Evolutionary conservation across 2,888 invertebrate species (phyloP).

Genomic region (Drosophila lutescens): DNA sequence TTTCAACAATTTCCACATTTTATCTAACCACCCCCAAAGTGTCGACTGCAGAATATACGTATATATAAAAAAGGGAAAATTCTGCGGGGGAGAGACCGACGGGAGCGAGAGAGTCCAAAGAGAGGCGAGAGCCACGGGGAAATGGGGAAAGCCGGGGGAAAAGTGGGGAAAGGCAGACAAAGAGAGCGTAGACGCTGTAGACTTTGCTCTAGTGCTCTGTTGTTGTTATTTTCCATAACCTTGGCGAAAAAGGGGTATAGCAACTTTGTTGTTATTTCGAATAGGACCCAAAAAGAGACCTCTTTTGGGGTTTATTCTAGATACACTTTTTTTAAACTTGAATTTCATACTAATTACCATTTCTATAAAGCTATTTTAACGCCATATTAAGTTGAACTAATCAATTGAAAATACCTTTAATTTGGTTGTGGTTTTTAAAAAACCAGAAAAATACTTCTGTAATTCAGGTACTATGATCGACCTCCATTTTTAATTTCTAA

Average conservation of each 20-base stretch:
- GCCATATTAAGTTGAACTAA: no score
- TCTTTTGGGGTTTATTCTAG: background rate
- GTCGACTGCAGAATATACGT: slow-evolving; percentile 62
- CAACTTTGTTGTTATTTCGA: slow-evolving; percentile 42
- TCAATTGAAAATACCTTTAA: no score
- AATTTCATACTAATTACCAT: no score
- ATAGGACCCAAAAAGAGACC: background rate
- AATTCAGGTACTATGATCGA: no score
- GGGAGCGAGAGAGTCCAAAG: slow-evolving; percentile 22
- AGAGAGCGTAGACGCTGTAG: slow-evolving; percentile 29
- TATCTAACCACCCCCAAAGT: slow-evolving; percentile 79
- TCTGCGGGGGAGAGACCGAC: slow-evolving; percentile 43
- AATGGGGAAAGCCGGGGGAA: slow-evolving; percentile 14
- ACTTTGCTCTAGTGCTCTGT: slow-evolving; percentile 51
- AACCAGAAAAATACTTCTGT: no score
- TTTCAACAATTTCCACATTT: slow-evolving; percentile 81
- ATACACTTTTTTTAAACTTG: background rate
- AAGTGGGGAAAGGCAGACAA: slow-evolving; percentile 29
- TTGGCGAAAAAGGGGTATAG: slow-evolving; percentile 41
- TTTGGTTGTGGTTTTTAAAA: no score
- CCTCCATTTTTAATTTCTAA: no score
- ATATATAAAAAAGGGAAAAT: slow-evolving; percentile 62
- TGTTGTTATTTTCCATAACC: slow-evolving; percentile 51
- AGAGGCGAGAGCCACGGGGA: slow-evolving; percentile 12
- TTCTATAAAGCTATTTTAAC: no score